Percentiles rank a stretch among this genome's conserved stretches.
phyloP scores from a whole-genome alignment of 2,113 vertebrate genomes.

The Glaucidium brasilianum region DNA sequence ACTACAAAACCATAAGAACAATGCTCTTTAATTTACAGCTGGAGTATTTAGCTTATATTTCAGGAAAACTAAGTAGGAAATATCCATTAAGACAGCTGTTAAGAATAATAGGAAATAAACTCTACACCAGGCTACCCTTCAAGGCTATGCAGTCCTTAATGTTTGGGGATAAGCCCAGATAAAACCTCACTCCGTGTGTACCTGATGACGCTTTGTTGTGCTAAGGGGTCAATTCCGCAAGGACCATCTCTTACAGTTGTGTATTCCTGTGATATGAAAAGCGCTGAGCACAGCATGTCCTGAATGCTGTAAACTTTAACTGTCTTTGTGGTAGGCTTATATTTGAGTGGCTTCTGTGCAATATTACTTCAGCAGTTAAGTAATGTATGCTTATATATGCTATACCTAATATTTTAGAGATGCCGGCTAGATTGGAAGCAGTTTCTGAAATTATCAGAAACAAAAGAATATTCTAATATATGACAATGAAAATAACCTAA shows the following conservation, averaged over 20 bases:
- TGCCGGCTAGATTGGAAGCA: background rate
- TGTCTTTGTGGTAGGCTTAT: background rate
- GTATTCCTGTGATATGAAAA: background rate
- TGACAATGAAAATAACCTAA: background rate
- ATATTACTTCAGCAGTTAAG: background rate
- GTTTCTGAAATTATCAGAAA: background rate
- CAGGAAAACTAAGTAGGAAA: background rate
- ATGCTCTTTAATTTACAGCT: background rate
- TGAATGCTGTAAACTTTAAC: background rate
- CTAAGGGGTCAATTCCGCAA: background rate
- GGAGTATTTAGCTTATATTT: background rate
- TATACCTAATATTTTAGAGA: background rate
- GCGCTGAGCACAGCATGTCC: background rate
- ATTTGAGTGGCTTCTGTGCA: background rate
- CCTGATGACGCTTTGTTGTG: background rate
- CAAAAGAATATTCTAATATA: background rate
- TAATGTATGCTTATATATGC: background rate
- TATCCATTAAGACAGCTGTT: background rate
- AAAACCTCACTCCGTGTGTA: background rate
- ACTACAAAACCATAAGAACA: background rate
- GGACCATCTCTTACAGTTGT: background rate
- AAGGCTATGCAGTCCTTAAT: background rate
- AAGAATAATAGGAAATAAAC: background rate
- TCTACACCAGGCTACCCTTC: background rate
- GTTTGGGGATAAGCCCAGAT: background rate